Evolutionary conservation across 2,888 invertebrate species (phyloP).

Genomic region (Baccha elongata): DNA sequence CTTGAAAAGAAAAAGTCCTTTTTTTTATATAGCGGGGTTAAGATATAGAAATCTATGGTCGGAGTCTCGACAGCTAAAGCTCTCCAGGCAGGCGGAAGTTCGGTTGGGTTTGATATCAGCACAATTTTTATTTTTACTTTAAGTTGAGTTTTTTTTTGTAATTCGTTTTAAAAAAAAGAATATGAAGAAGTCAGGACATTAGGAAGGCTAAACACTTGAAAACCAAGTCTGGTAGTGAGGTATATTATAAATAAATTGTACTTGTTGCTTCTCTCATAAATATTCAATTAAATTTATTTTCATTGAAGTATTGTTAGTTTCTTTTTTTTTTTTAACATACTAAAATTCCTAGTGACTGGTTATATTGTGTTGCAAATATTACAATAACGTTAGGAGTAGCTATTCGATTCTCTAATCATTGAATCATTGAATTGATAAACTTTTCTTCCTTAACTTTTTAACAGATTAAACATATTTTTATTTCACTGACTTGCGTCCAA

Average conservation of each 20-base stretch:
- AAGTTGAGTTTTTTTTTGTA: neutral
- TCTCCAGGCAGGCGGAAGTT: neutral
- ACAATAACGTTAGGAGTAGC: too few species aligned
- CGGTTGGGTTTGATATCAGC: neutral
- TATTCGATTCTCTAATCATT: too few species aligned
- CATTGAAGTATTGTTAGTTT: neutral
- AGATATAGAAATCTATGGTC: neutral
- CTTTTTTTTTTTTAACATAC: slow-evolving; percentile 2
- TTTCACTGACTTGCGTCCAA: too few species aligned
- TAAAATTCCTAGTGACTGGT: too few species aligned
- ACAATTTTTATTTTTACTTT: neutral
- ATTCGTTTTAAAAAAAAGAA: neutral
- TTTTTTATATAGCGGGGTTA: neutral
- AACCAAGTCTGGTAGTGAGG: too few species aligned
- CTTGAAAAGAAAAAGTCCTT: neutral
- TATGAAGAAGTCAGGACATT: neutral
- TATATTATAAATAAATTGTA: neutral
- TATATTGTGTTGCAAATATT: too few species aligned
- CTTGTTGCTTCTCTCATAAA: neutral
- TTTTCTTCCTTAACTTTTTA: too few species aligned
- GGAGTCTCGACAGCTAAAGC: neutral
- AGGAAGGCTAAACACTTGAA: neutral
- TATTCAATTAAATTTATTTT: neutral
- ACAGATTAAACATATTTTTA: too few species aligned
- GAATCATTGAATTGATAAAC: too few species aligned